Conservation (phyloP, 64 coral and sea anemone genomes). For the Acropora yongei region DNA sequence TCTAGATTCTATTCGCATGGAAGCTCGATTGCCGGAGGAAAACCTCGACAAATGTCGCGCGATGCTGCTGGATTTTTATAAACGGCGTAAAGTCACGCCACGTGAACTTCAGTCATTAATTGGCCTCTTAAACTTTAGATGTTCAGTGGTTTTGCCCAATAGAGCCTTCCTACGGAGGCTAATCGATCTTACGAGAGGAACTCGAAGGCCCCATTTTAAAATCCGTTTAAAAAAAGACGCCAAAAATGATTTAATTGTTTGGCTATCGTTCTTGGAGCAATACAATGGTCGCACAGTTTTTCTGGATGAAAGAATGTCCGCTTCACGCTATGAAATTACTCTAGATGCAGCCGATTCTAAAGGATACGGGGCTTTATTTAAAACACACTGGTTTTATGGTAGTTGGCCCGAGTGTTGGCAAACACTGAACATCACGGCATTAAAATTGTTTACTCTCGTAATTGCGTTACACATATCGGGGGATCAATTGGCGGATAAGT, state of each 20-base stretch:
- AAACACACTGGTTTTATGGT: conserved; percentile 40
- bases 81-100: neutral
- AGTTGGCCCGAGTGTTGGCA: conserved; percentile 13
- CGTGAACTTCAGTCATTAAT: neutral
- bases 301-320: conserved; percentile 2
- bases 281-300: conserved; percentile 29
- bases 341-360: conserved; percentile 32
- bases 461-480: conserved; percentile 36
- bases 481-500: neutral
- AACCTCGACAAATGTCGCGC: conserved; percentile 14
- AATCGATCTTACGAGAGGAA: conserved; percentile 48
- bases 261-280: neutral
- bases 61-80: conserved; percentile 18
- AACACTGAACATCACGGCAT: conserved; percentile 35
- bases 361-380: conserved; percentile 36
- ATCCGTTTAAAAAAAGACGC: neutral
- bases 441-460: conserved; percentile 51
- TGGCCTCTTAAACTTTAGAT: conserved; percentile 50
- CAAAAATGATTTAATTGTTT: conserved; percentile 4
- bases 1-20: conserved; percentile 25
- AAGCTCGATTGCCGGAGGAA: conserved; percentile 25
- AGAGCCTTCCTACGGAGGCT: conserved; percentile 34
- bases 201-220: neutral
- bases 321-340: neutral
- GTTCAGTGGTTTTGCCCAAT: conserved; percentile 34